These are phyloP conservation scores for Buathra laborator DNA, from an alignment of 2,888 invertebrate genomes.

Conservation along the genomic window DNA sequence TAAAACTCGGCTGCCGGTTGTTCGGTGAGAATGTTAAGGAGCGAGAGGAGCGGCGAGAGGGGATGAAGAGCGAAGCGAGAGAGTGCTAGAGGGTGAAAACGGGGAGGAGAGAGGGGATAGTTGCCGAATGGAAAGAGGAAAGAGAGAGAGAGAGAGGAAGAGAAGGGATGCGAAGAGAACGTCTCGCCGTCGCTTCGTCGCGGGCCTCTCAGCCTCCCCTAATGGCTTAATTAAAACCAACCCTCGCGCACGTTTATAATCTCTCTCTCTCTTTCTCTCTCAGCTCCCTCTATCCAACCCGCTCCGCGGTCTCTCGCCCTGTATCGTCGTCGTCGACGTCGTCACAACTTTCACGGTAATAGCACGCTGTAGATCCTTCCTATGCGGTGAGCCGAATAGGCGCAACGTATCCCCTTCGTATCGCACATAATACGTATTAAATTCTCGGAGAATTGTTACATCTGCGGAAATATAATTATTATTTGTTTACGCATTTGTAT, in stretches of 20 bases:
- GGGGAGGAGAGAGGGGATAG: conserved; percentile 39
- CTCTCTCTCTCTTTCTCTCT: conserved; percentile 1
- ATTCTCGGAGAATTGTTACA: not conserved
- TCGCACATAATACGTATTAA: not conserved
- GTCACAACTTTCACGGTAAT: conserved; percentile 49
- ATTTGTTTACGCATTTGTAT: not conserved
- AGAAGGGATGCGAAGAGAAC: conserved; percentile 51
- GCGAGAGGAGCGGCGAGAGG: conserved; percentile 53
- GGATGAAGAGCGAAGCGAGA: conserved; percentile 31
- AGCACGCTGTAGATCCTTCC: conserved; percentile 22
- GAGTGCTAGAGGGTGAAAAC: conserved; percentile 8
- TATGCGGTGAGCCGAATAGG: not conserved
- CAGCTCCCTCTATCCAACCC: conserved; percentile 47
- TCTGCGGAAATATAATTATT: not conserved
- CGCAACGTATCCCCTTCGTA: not conserved
- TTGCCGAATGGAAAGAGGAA: conserved; percentile 48
- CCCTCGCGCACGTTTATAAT: conserved; percentile 75
- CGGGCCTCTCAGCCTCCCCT: conserved; percentile 82
- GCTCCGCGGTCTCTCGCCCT: conserved; percentile 34
- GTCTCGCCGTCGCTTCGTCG: conserved; percentile 72
- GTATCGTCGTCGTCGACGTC: conserved; percentile 38
- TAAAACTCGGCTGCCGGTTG: conserved; percentile 32
- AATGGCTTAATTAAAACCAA: conserved; percentile 85
- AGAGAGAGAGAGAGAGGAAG: conserved; percentile 22
- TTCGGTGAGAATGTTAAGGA: conserved; percentile 57